phyloP scores from a whole-genome alignment of 2,888 invertebrate genomes.

The Callyntrura guangdongensis region DNA sequence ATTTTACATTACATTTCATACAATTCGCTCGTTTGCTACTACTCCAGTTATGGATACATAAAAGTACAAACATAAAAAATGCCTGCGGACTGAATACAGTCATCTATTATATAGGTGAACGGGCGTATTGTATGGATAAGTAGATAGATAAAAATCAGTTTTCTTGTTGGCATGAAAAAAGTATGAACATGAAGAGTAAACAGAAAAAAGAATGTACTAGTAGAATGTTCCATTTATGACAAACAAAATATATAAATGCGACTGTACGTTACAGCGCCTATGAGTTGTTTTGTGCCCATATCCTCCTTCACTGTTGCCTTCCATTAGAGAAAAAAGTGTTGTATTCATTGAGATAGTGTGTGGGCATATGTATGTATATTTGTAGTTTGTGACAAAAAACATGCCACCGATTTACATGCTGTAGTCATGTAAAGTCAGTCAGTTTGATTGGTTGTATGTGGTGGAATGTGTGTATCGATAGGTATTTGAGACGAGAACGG shows the following conservation, averaged over 20 bases:
- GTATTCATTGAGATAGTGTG: conserved; percentile 29
- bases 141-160: conserved; percentile 13
- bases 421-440: conserved; percentile 39
- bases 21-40: too few relatives aligned
- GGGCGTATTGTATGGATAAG: not conserved
- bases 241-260: not conserved
- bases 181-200: conserved; percentile 37
- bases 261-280: too few relatives aligned
- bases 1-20: too few relatives aligned
- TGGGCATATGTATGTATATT: not conserved
- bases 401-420: not conserved
- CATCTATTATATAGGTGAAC: not conserved
- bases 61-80: too few relatives aligned
- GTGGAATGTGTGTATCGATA: conserved; percentile 23
- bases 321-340: conserved; percentile 32
- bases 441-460: conserved; percentile 29
- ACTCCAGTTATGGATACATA: too few relatives aligned
- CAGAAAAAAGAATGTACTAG: not conserved
- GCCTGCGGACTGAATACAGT: too few relatives aligned
- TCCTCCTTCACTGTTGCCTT: not conserved
- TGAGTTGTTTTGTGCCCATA: not conserved
- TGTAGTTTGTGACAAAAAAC: not conserved
- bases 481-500: conserved; percentile 15
- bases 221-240: conserved; percentile 5
- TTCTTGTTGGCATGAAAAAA: conserved; percentile 7